Evolutionary conservation across 2,888 invertebrate genomes (phyloP), one percentile per base, ranked within the genome.

Genomic region (Gari tellinella): DNA sequence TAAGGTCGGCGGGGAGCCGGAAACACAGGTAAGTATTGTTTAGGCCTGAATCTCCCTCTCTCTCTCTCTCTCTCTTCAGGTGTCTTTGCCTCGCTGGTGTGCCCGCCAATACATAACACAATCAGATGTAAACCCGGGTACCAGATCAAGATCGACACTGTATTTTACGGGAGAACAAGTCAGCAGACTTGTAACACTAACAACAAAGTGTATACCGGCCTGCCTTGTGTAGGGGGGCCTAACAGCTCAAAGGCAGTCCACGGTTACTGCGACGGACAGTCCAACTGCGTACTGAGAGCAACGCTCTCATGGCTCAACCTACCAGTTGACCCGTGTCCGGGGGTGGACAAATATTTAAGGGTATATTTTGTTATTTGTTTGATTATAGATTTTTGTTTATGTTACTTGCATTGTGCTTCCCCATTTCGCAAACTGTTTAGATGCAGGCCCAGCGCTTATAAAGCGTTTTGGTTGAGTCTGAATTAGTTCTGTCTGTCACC

Each of bases 301-400:
- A 41, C 41, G 25, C 63, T 43, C 19, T 37, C 40, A 0, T 79
- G 67, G 68, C n/a, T n/a, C n/a, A n/a, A n/a, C n/a, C 49, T 79
- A 10, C 66, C 70, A 10, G 72, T 72, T 15, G 75, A 84, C 55
- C 83, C 83, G 1, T 84, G 83, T 48, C 77, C 79, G 1, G 73
- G 72, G 12, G 57, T 72, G 3, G 57, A 73, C 0, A 84, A 84
- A 56, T 84, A 84, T 49, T 55, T 84, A n/a, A 46, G 62, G 68
- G 79, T 74, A 55, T 19, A 49, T 31, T n/a, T n/a, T n/a, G n/a
- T n/a, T n/a, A n/a, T n/a, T n/a, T n/a, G n/a, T n/a, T n/a, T n/a
- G n/a, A n/a, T n/a, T n/a, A n/a, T n/a, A n/a, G n/a, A n/a, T n/a
- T n/a, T n/a, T n/a, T n/a, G n/a, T n/a, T n/a, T n/a, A n/a, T n/a